Base-by-base conservation (phyloP, 2,888 invertebrate species). In the Megalurothrips usitatus region DNA sequence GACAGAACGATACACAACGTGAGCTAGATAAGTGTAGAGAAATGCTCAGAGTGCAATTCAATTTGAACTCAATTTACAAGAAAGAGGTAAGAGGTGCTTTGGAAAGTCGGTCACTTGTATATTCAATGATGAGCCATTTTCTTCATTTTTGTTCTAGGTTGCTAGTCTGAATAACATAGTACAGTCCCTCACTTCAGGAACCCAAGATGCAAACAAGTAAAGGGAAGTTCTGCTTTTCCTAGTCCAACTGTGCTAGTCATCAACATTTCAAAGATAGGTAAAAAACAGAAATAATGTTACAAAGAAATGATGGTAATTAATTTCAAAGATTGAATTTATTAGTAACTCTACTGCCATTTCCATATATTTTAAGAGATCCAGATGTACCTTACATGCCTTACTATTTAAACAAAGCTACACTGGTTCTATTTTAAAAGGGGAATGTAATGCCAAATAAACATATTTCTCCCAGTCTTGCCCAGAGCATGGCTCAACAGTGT, bases 31-130 rank as follows among this genome's bases (percentile, higher is more conserved):
- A 75, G 26, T 75, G 68, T 12, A 23, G 68, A 75, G 68, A 75
- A 12, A 12, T 75, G 4, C 68, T 75, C 9, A 75, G 68, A 75
- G 68, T 75, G 9, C 68, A 75, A 26, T 75, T 75, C 12, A 75
- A 75, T 75, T 75, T 75, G 68, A 75, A 75, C 68, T 75, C 68
- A 11, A 75, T 75, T 12, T 75, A 75, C 26, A 75, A 75, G 68
- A 75, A 75, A 10, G 68, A 75, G 68, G 68, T 75, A 11, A 26
- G 68, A 3, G 34, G 6, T 43, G 34, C 34, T 43, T 43, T 43
- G 34, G 6, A 43, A 43, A 4, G 34, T 43, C 17, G 11, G 14
- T 43, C 34, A 43, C 34, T 58, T 14, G 17, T 58, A 4, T 9
- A 17, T 43, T 43, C 2, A 43, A 6, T 43, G 34, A 43, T 43